Evolutionary conservation across 2,888 invertebrate species (phyloP), one percentile per base, ranked within the genome.

Genomic region (Agrotis exclamationis): DNA sequence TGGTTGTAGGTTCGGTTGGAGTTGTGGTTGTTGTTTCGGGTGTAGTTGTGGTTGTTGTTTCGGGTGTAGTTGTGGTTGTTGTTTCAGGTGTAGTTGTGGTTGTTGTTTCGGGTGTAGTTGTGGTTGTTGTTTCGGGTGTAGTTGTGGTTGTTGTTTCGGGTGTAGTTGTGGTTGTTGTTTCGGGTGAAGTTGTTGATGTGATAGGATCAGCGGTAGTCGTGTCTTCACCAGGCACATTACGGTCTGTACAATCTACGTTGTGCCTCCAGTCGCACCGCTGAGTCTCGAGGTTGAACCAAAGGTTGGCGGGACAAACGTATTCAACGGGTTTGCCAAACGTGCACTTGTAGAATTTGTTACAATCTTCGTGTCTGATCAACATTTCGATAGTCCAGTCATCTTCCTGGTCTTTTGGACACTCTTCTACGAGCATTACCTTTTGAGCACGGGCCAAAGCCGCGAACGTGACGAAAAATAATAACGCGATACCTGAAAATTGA

Each of bases 291-390:
- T 97, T 97, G 90, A 97, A 98, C 58, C 96, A 93, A 0, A 97
- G 92, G 18, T 96, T 96, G 0, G 89, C 82, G 0, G 97, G 96
- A 82, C 97, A 98, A 0, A 87, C 86, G 85, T 96, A 96, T 82
- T 97, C 97, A 2, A 97, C 89, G 0, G 97, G 97, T 0, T 93
- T 82, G 5, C 97, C 97, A 77, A 97, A 97, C 90, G 97, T 97
- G 86, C 97, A 98, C 86, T 97, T 97, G 67, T 97, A 95, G 89
- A 97, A 98, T 86, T 96, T 97, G 70, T 97, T 93, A 86, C 97
- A 98, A 64, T 96, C 94, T 1, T 92, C 94, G 62, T 96, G 95
- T 28, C 96, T 96, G 0, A 97, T 94, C 69, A 97, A 96, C 87
- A 96, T 95, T 76, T 94, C 94, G 24, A 93, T 90, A 24, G 80